Conservation (phyloP, 2,113 vertebrate genomes). For the Tachysurus fulvidraco region DNA sequence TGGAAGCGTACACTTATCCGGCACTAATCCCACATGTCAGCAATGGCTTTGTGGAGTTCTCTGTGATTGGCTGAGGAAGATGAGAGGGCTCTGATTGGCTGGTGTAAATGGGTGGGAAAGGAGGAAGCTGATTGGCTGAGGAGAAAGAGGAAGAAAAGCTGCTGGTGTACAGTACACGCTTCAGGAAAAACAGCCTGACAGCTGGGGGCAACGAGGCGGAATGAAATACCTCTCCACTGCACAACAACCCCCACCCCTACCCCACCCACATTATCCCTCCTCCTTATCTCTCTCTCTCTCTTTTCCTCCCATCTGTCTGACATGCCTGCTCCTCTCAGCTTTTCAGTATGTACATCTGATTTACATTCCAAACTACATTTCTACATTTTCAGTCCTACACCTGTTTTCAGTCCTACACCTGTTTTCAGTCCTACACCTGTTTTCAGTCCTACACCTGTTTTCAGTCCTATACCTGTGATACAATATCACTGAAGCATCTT, state of each 20-base stretch:
- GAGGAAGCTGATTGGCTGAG: neutral
- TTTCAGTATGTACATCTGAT: neutral
- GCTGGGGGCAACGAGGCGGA: slow-evolving; percentile 1
- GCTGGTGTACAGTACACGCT: neutral
- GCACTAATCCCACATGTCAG: neutral
- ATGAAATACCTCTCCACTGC: neutral
- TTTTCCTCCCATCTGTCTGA: neutral
- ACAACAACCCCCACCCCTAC: slow-evolving; percentile 7
- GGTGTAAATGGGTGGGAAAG: too few species aligned
- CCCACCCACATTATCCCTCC: neutral
- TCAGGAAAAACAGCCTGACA: neutral
- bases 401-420: neutral
- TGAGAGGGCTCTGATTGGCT: neutral
- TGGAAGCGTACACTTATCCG: neutral
- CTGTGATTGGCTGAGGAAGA: neutral
- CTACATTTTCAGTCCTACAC: neutral
- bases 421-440: neutral
- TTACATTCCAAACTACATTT: neutral
- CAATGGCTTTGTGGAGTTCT: neutral
- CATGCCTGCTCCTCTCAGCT: neutral
- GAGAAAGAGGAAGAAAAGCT: neutral
- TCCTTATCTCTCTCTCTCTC: neutral
- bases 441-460: neutral
- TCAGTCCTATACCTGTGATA: neutral
- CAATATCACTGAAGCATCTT: neutral